Percentiles rank a stretch among this genome's conserved stretches.
phyloP scores from a whole-genome alignment of 2,888 invertebrate genomes.

The Phyto melanocephala region DNA sequence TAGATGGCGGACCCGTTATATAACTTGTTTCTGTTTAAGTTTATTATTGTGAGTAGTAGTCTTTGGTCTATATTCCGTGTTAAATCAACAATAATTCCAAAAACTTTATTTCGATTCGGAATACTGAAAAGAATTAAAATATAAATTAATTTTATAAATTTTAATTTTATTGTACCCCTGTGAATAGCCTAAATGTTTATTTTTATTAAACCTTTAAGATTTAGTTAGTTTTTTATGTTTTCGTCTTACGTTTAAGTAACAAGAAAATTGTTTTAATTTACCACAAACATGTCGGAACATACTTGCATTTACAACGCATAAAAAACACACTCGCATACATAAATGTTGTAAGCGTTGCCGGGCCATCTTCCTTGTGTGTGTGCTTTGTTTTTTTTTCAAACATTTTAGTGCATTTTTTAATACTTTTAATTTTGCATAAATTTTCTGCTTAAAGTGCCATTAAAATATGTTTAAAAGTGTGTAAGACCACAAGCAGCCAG shows the following conservation, averaged over 20 bases:
- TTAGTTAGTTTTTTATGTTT: not conserved
- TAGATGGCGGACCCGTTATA: too few species aligned
- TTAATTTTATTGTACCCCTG: not conserved
- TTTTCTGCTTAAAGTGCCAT: conserved; percentile 46
- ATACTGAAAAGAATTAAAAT: too few species aligned
- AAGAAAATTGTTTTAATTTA: conserved; percentile 53
- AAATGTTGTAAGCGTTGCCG: not conserved
- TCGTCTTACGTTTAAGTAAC: not conserved
- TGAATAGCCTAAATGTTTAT: not conserved
- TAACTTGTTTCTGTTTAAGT: too few species aligned
- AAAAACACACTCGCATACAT: not conserved
- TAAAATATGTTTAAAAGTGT: conserved; percentile 39
- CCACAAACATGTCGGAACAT: conserved; percentile 37
- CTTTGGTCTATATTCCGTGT: too few species aligned
- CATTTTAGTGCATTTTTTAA: conserved; percentile 24
- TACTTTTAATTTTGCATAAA: conserved; percentile 50
- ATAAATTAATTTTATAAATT: not conserved
- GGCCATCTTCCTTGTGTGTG: not conserved
- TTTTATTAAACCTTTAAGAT: conserved; percentile 1
- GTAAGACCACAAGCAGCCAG: not conserved
- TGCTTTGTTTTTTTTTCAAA: not conserved
- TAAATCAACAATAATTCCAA: too few species aligned
- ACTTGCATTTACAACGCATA: not conserved
- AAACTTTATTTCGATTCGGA: too few species aligned
- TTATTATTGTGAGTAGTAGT: too few species aligned